Percentiles rank a stretch among this genome's conserved stretches.
Evolutionary conservation across 1,140 invertebrate species (phyloP).

Genomic region (Triops longicaudatus): DNA sequence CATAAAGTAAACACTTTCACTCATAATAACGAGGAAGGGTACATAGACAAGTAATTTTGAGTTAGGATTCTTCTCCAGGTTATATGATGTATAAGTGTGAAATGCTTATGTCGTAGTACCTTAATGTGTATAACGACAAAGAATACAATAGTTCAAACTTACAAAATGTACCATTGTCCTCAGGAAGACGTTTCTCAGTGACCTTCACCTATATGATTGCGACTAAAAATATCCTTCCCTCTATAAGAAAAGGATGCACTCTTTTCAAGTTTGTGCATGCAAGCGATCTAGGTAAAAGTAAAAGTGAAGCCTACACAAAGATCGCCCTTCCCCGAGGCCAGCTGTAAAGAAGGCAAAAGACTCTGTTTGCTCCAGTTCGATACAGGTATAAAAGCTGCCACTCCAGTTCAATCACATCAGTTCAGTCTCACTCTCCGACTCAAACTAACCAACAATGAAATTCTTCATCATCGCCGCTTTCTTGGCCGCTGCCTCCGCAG

Average conservation of each 20-base stretch:
- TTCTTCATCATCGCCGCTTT: background rate
- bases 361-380: background rate
- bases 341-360: background rate
- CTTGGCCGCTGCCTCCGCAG: slow-evolving; percentile 8
- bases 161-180: too few relatives aligned
- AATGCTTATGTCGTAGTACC: too few relatives aligned
- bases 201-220: background rate
- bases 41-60: too few relatives aligned
- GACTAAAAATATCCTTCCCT: background rate
- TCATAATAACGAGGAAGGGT: too few relatives aligned
- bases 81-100: too few relatives aligned
- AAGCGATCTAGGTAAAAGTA: background rate
- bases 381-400: background rate
- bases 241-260: background rate
- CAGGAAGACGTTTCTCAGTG: too few relatives aligned
- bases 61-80: too few relatives aligned
- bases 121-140: too few relatives aligned
- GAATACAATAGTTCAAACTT: too few relatives aligned
- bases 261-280: background rate
- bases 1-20: too few relatives aligned
- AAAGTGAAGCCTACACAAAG: background rate
- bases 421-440: background rate
- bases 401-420: background rate
- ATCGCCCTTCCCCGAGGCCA: background rate
- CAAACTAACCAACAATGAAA: slow-evolving; percentile 8